Percentiles rank a stretch among this genome's conserved stretches.
These are phyloP conservation scores for Tauraco erythrolophus DNA, from an alignment of 2,113 vertebrate genomes.

Conservation along the genomic window DNA sequence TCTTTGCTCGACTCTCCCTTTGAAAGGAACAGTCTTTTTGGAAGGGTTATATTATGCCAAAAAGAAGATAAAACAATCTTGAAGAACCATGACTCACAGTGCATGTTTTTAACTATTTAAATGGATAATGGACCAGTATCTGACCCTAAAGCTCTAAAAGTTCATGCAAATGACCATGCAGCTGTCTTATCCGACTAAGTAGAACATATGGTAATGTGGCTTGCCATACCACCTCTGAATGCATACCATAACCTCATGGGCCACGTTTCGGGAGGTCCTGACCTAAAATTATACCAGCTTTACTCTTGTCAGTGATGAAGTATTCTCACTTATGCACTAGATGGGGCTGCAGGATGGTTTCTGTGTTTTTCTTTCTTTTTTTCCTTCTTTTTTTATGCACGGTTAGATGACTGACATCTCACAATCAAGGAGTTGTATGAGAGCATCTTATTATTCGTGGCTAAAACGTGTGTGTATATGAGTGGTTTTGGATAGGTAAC, in stretches of 20 bases:
- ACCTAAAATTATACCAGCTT: not conserved
- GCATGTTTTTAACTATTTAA: not conserved
- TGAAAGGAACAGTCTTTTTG: not conserved
- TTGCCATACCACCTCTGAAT: not conserved
- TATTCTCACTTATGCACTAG: constrained; percentile 73
- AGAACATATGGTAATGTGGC: not conserved
- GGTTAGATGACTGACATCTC: not conserved
- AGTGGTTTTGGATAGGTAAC: not conserved
- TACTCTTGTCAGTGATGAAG: not conserved
- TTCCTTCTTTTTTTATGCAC: not conserved
- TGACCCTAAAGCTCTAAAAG: not conserved
- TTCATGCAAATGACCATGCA: not conserved
- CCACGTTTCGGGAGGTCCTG: not conserved
- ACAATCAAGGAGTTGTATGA: not conserved
- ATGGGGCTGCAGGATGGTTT: constrained; percentile 75
- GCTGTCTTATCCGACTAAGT: not conserved
- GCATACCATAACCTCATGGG: not conserved
- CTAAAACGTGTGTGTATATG: not conserved
- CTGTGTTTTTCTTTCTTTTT: not conserved
- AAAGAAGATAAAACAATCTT: not conserved
- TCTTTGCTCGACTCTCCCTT: not conserved
- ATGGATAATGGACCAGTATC: not conserved
- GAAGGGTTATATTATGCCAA: not conserved
- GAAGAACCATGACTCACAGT: not conserved
- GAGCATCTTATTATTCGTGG: not conserved